A percentile compares a stretch with the other conserved stretches of the same genome.
Evolutionary conservation across 2,888 invertebrate genomes (phyloP).

Genomic region (Mimas tiliae): DNA sequence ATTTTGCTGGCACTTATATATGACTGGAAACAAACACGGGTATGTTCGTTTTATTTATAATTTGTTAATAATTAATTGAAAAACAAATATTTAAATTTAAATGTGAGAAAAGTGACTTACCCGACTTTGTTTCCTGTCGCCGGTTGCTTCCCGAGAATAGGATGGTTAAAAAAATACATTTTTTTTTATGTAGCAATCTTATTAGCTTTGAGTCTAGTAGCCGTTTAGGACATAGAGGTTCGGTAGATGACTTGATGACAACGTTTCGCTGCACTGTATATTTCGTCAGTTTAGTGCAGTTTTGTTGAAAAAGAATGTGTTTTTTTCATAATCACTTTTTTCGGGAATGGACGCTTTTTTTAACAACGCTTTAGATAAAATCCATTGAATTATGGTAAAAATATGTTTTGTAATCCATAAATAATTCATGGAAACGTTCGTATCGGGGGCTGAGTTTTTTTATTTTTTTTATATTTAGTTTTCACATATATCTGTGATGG

Average conservation of each 20-base stretch:
- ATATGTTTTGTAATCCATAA: conserved; percentile 68
- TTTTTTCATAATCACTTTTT: neutral
- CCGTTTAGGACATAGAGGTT: neutral
- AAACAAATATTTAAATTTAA: conserved; percentile 46
- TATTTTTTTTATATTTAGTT: conserved; percentile 34
- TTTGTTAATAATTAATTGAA: conserved; percentile 34
- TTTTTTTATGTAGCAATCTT: neutral
- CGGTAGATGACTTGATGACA: neutral
- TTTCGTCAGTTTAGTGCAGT: neutral
- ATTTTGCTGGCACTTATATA: neutral
- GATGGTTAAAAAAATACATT: neutral
- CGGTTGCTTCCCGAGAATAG: neutral
- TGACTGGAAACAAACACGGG: conserved; percentile 17
- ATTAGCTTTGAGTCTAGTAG: neutral
- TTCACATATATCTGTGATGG: conserved; percentile 33
- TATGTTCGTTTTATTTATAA: conserved; percentile 10
- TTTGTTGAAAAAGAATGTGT: conserved; percentile 5
- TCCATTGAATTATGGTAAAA: conserved; percentile 72
- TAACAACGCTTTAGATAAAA: conserved; percentile 44
- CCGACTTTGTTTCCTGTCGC: conserved; percentile 12
- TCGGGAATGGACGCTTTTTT: conserved; percentile 5
- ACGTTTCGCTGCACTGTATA: neutral
- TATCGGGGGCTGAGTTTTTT: conserved; percentile 32
- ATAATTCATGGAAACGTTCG: conserved; percentile 50
- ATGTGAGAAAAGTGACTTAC: conserved; percentile 36